Percentiles rank a stretch among this genome's conserved stretches.
phyloP scores from a whole-genome alignment of 2,797 vertebrate genomes.

The Syndactyla subalaris region DNA sequence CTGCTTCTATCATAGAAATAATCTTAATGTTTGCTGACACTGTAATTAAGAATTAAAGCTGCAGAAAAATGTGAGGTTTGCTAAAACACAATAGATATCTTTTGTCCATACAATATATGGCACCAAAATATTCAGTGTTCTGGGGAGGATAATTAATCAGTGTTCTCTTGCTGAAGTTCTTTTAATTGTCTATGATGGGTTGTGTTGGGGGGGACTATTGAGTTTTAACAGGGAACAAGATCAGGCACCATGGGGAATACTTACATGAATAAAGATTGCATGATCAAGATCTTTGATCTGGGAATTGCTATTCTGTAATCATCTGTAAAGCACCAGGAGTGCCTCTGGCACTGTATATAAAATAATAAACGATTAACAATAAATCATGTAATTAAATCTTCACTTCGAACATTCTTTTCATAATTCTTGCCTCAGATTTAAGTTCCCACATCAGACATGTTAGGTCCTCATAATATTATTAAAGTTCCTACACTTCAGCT shows the following conservation, averaged over 20 bases:
- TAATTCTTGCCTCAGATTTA: slow-evolving; percentile 53
- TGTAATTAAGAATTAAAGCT: slow-evolving; percentile 57
- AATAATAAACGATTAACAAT: slow-evolving; percentile 61
- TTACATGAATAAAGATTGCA: slow-evolving; percentile 53
- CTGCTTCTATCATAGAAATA: neutral
- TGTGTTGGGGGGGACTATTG: neutral
- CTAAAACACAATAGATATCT: slow-evolving; percentile 58
- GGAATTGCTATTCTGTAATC: slow-evolving; percentile 58
- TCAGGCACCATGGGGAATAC: slow-evolving; percentile 37
- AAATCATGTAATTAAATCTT: slow-evolving; percentile 66
- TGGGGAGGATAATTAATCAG: slow-evolving; percentile 38
- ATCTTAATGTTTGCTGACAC: slow-evolving; percentile 31
- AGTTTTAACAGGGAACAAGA: slow-evolving; percentile 44
- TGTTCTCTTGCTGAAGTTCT: slow-evolving; percentile 23
- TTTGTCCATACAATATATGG: slow-evolving; percentile 44
- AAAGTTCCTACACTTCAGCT: slow-evolving; percentile 59
- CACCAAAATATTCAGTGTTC: slow-evolving; percentile 34
- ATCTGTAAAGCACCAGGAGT: slow-evolving; percentile 55
- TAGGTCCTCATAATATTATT: slow-evolving; percentile 50
- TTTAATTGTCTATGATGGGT: slow-evolving; percentile 41
- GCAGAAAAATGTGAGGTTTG: slow-evolving; percentile 53
- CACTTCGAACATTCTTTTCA: slow-evolving; percentile 44
- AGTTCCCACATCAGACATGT: slow-evolving; percentile 58
- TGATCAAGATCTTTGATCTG: slow-evolving; percentile 59
- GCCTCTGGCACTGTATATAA: slow-evolving; percentile 51